Evolutionary conservation across 2,888 invertebrate species (phyloP).

Genomic region (Drosophila borealis): DNA sequence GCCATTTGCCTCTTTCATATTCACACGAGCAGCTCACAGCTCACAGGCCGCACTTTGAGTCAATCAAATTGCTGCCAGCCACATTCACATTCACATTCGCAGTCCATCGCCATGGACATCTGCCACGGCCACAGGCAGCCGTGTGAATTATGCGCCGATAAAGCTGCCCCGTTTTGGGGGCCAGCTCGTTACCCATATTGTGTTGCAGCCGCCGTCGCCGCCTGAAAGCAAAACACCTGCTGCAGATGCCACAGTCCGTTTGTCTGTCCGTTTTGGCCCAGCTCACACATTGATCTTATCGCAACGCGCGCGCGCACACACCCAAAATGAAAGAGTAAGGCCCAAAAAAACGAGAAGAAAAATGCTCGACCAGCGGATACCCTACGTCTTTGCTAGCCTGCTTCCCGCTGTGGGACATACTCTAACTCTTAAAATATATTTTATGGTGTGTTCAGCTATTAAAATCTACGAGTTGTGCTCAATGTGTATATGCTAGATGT

Average conservation of each 20-base stretch:
- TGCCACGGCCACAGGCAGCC: slow-evolving; percentile 40
- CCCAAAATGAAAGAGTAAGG: slow-evolving; percentile 66
- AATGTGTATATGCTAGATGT: no score
- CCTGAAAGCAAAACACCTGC: slow-evolving; percentile 73
- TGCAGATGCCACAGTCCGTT: slow-evolving; percentile 66
- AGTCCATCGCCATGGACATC: slow-evolving; percentile 15
- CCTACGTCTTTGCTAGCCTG: neutral
- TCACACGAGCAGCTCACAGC: slow-evolving; percentile 41
- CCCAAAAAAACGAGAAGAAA: slow-evolving; percentile 42
- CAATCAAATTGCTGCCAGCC: slow-evolving; percentile 60
- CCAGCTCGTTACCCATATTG: slow-evolving; percentile 76
- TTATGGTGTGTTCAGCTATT: no score
- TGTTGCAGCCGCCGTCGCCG: slow-evolving; percentile 40
- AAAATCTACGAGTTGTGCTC: no score
- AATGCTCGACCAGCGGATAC: slow-evolving; percentile 2
- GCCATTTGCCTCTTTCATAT: slow-evolving; percentile 55
- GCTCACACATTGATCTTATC: slow-evolving; percentile 74
- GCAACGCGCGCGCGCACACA: slow-evolving; percentile 51
- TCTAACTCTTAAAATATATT: neutral
- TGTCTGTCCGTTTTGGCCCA: slow-evolving; percentile 17
- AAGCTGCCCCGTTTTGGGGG: slow-evolving; percentile 68
- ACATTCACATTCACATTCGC: slow-evolving; percentile 3
- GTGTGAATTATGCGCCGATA: slow-evolving; percentile 78
- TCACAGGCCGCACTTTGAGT: slow-evolving; percentile 33
- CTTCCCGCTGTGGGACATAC: no score